phyloP scores from a whole-genome alignment of 2,888 invertebrate species.

The Drosophila trichaetosa region DNA sequence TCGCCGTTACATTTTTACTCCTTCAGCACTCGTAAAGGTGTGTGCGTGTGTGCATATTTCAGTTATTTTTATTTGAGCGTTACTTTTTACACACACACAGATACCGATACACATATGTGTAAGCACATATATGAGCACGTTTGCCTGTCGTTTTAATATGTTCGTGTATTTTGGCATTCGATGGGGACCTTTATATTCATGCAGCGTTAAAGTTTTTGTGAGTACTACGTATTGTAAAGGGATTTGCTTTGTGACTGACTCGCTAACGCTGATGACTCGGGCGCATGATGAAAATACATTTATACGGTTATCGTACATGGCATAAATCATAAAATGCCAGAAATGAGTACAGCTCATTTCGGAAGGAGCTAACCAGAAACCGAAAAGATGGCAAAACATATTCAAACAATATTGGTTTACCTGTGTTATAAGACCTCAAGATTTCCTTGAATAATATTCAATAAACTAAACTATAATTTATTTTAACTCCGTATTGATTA shows the following conservation, averaged over 20 bases:
- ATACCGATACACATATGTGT: background rate
- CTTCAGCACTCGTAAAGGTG: conserved; percentile 72
- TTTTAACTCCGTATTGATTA: background rate
- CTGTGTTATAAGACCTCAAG: background rate
- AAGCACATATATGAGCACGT: conserved; percentile 53
- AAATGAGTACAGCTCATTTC: conserved; percentile 12
- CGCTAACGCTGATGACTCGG: conserved; percentile 56
- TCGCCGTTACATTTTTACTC: conserved; percentile 67
- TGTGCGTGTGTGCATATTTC: conserved; percentile 68
- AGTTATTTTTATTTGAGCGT: conserved; percentile 72
- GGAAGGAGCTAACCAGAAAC: conserved; percentile 10
- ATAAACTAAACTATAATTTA: background rate
- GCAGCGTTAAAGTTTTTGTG: conserved; percentile 45
- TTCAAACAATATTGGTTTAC: conserved; percentile 2
- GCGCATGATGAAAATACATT: conserved; percentile 64
- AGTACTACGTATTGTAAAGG: conserved; percentile 60
- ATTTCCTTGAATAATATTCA: background rate
- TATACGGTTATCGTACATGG: conserved; percentile 54
- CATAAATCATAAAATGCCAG: conserved; percentile 63
- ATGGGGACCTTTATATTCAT: conserved; percentile 29
- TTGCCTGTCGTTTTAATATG: conserved; percentile 59
- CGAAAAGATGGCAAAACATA: background rate
- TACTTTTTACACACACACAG: conserved; percentile 65
- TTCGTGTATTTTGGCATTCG: conserved; percentile 30
- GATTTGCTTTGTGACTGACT: conserved; percentile 63